Base-by-base conservation (phyloP, 2,797 vertebrate species). In the Tachyglossus aculeatus region DNA sequence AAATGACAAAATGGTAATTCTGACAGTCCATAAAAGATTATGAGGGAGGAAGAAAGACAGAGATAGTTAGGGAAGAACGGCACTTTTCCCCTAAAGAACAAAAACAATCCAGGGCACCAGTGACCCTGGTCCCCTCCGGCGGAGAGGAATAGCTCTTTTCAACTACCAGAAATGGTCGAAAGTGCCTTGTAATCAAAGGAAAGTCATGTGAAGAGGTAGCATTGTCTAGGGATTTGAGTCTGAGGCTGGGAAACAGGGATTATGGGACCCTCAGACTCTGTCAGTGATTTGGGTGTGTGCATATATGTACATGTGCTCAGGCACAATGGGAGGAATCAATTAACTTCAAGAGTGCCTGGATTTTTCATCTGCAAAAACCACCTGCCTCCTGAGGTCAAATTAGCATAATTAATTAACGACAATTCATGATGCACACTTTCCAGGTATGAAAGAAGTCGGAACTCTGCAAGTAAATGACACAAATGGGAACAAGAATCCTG, bases 1-100 rank as follows among this genome's bases (percentile, higher is more conserved):
- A 83, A 60, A 52, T 69, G 31, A 52, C 22, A 5, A 60, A 75
- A 57, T 64, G 67, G 69, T 37, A 31, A 14, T 29, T 76, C 81
- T 61, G 2, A 3, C 58, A 55, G 19, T 25, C 45, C 71, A 3
- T 45, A 71, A 61, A 38, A 76, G 21, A 4, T 38, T 18, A 19
- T 8, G 38, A 72, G 39, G 34, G 43, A 32, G 31, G 41, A 5
- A 74, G 22, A 66, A 37, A 52, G 25, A 7, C 5, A 4, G 6
- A 61, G 33, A 70, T 41, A 74, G 44, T 22, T 27, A 57, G 64
- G n/a, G n/a, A n/a, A n/a, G n/a, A n/a, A n/a, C n/a, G n/a, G n/a
- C n/a, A n/a, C n/a, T n/a, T n/a, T n/a, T n/a, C n/a, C n/a, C n/a
- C n/a, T n/a, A n/a, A n/a, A n/a, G n/a, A n/a, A n/a, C n/a, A n/a